Conservation (phyloP, 2,888 invertebrate genomes). For the Ceraclea dissimilis region DNA sequence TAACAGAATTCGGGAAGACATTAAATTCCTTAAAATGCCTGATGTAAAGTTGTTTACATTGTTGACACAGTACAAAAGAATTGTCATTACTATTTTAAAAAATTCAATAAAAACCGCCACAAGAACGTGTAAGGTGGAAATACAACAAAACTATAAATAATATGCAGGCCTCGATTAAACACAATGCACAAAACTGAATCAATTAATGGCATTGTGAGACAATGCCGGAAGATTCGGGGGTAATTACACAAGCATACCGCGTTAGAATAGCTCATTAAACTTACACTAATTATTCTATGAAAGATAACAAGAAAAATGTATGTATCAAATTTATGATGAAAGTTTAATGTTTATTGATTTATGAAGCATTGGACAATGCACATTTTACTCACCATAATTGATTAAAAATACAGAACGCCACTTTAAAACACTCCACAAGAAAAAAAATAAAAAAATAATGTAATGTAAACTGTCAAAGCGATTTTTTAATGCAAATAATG, state of each 20-base stretch:
- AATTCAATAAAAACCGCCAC: too few relatives aligned
- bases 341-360: too few relatives aligned
- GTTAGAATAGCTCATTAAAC: not conserved
- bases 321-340: not conserved
- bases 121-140: too few relatives aligned
- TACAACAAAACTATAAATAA: too few relatives aligned
- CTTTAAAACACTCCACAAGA: not conserved
- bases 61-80: too few relatives aligned
- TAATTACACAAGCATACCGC: conserved; percentile 10
- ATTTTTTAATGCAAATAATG: conserved; percentile 9
- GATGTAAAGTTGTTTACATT: too few relatives aligned
- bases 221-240: conserved; percentile 10
- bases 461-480: conserved; percentile 13
- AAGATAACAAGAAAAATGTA: not conserved
- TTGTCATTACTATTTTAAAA: too few relatives aligned
- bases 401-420: not conserved
- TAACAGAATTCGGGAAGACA: too few relatives aligned
- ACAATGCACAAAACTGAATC: too few relatives aligned
- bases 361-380: too few relatives aligned
- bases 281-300: not conserved
- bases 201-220: conserved; percentile 1
- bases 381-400: conserved; percentile 3
- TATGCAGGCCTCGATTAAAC: too few relatives aligned
- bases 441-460: conserved; percentile 3
- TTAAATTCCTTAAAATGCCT: too few relatives aligned